These are phyloP conservation scores for Ischnus inquisitorius DNA, from an alignment of 2,888 invertebrate genomes.

Conservation along the genomic window DNA sequence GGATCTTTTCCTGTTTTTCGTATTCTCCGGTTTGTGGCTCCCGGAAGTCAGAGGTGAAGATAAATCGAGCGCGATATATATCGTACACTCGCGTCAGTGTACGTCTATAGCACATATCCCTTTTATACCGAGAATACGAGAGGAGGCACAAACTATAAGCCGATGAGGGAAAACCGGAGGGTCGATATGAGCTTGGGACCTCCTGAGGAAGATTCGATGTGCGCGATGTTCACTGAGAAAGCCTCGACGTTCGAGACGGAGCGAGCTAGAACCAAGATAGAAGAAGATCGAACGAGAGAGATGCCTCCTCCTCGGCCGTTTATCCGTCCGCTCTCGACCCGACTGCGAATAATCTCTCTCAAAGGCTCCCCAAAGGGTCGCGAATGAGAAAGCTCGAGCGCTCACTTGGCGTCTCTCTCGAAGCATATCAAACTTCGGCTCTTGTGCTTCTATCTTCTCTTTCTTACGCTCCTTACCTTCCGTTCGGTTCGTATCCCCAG, in stretches of 20 bases:
- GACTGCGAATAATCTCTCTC: slow-evolving; percentile 66
- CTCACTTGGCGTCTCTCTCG: slow-evolving; percentile 20
- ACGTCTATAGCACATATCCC: neutral
- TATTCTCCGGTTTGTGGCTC: neutral
- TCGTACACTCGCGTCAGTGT: neutral
- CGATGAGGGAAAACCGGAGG: slow-evolving; percentile 1
- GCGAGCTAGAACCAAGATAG: slow-evolving; percentile 11
- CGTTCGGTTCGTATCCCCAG: slow-evolving; percentile 51
- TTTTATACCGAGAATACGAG: slow-evolving; percentile 17
- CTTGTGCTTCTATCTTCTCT: slow-evolving; percentile 15
- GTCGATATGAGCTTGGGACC: slow-evolving; percentile 35
- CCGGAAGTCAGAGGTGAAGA: slow-evolving; percentile 5
- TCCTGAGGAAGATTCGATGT: slow-evolving; percentile 44
- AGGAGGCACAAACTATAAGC: slow-evolving; percentile 6
- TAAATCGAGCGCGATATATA: neutral
- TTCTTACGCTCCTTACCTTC: slow-evolving; percentile 33
- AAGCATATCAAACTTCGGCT: slow-evolving; percentile 38
- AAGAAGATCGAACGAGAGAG: slow-evolving; percentile 41
- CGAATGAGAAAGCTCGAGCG: slow-evolving; percentile 59
- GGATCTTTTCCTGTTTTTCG: neutral
- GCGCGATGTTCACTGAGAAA: slow-evolving; percentile 37
- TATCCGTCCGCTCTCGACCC: slow-evolving; percentile 58
- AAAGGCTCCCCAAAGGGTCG: slow-evolving; percentile 68
- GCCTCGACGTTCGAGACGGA: slow-evolving; percentile 18
- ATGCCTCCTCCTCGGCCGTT: slow-evolving; percentile 54